Conservation (phyloP, 2,113 vertebrate species). For the Falcunculus frontatus region DNA sequence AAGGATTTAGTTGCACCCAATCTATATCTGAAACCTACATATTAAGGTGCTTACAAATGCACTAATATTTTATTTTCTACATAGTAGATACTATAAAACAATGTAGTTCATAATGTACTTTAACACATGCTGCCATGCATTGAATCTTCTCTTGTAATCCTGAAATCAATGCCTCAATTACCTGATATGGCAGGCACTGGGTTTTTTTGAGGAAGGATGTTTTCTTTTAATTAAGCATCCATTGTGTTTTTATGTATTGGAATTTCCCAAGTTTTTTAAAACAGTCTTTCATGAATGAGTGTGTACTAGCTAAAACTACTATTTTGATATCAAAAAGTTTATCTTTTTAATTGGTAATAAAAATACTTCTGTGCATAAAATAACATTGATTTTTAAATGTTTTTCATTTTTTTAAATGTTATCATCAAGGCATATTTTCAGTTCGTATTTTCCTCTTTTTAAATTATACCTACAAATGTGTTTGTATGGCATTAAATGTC, state of each 20-base stretch:
- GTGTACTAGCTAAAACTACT: background rate
- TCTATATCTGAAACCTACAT: background rate
- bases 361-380: background rate
- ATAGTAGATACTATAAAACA: background rate
- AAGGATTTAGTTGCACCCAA: background rate
- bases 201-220: too few species aligned
- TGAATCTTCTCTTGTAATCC: background rate
- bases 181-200: background rate
- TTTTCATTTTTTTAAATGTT: background rate
- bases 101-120: background rate
- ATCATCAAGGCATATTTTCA: background rate
- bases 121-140: background rate
- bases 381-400: background rate
- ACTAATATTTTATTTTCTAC: background rate
- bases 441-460: background rate
- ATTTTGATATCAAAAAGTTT: background rate
- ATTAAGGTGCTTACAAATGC: background rate
- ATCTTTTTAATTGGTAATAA: background rate
- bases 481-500: background rate
- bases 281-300: background rate
- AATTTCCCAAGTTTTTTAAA: background rate
- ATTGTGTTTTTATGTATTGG: background rate
- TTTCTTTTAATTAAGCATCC: background rate
- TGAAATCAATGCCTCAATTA: background rate
- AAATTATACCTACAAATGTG: background rate